A percentile compares a stretch with the other conserved stretches of the same genome.
Evolutionary conservation across 1,140 invertebrate genomes (phyloP).

Genomic region (Elysia chlorotica): DNA sequence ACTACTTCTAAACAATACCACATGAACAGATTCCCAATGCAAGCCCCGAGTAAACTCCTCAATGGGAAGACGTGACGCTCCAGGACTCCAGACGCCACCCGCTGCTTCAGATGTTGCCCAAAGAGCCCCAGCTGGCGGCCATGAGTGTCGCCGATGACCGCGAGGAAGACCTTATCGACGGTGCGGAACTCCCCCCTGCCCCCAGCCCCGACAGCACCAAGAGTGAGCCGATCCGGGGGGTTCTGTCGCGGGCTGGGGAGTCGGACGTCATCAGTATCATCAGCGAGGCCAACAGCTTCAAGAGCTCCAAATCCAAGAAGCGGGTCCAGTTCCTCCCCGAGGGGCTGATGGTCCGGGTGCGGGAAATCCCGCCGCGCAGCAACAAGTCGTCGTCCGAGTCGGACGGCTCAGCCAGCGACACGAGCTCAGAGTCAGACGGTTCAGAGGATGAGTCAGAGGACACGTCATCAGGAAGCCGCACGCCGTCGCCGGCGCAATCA

Average conservation of each 20-base stretch:
- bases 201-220: too few species aligned
- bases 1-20: too few species aligned
- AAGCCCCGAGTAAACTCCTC: too few species aligned
- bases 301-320: background rate
- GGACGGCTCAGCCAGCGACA: slow-evolving; percentile 5
- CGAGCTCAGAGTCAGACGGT: background rate
- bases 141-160: background rate
- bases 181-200: too few species aligned
- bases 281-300: background rate
- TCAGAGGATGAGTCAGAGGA: background rate
- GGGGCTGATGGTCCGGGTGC: slow-evolving; percentile 3
- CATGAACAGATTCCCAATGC: too few species aligned
- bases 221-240: too few species aligned
- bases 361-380: slow-evolving; percentile 13
- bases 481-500: background rate
- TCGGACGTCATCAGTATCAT: background rate
- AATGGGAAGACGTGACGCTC: too few species aligned
- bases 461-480: background rate
- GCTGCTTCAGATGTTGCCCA: too few species aligned
- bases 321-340: slow-evolving; percentile 17
- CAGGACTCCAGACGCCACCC: too few species aligned
- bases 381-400: background rate
- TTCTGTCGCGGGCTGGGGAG: too few species aligned
- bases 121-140: background rate
- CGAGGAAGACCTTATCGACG: too few species aligned